A percentile compares a stretch with the other conserved stretches of the same genome.
phyloP scores from a whole-genome alignment of 2,888 invertebrate species.

The Rotaria sp. region DNA sequence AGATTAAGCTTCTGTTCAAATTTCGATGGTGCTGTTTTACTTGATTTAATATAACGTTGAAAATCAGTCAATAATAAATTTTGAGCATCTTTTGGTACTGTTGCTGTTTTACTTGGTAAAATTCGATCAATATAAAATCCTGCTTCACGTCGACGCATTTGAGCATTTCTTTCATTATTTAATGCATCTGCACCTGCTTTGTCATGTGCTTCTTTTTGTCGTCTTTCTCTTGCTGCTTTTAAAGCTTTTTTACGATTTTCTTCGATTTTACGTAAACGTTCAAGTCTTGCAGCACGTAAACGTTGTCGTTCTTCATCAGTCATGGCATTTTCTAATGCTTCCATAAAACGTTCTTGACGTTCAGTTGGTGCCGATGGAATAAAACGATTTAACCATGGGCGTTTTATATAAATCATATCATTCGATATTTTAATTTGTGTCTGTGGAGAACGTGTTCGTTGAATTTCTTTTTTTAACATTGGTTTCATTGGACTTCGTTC shows the following conservation, averaged over 20 bases:
- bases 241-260: constrained; percentile 36
- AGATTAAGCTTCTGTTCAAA: background rate
- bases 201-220: background rate
- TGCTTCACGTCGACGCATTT: background rate
- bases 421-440: constrained; percentile 31
- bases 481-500: background rate
- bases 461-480: background rate
- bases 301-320: constrained; percentile 38
- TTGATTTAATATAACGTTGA: background rate
- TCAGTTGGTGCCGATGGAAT: background rate
- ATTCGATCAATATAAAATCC: background rate
- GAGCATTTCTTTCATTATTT: background rate
- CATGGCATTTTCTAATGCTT: background rate
- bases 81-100: background rate
- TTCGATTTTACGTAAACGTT: constrained; percentile 35
- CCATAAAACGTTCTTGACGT: background rate
- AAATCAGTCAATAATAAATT: background rate
- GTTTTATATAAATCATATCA: constrained; percentile 28
- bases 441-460: background rate
- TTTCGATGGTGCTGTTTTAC: background rate
- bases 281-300: constrained; percentile 24
- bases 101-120: background rate
- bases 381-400: constrained; percentile 18
- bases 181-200: background rate
- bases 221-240: constrained; percentile 32